These are phyloP conservation scores for Byasa hedistus DNA, from an alignment of 2,888 invertebrate genomes.

Conservation along the genomic window DNA sequence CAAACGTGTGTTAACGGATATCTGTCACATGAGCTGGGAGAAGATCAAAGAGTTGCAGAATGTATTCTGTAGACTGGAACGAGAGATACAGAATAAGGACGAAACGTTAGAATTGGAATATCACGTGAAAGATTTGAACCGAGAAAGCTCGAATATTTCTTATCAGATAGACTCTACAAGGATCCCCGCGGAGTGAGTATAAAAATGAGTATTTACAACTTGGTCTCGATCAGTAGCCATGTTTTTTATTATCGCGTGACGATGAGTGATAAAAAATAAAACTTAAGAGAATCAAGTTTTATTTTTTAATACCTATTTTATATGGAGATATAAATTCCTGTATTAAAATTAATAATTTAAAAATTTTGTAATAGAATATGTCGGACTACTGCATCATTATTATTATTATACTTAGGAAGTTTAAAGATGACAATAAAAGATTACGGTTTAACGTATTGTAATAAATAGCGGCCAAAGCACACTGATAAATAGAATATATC, in stretches of 20 bases:
- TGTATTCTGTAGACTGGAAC: conserved; percentile 83
- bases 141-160: conserved; percentile 87
- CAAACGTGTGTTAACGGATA: conserved; percentile 66
- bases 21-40: conserved; percentile 84
- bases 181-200: conserved; percentile 83
- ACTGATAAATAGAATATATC: too few relatives aligned
- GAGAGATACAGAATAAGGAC: conserved; percentile 90
- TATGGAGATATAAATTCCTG: too few relatives aligned
- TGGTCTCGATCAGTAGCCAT: not conserved
- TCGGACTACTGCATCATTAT: too few relatives aligned
- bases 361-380: too few relatives aligned
- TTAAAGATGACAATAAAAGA: too few relatives aligned
- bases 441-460: too few relatives aligned
- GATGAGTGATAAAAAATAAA: too few relatives aligned
- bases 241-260: not conserved
- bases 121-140: conserved; percentile 86
- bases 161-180: conserved; percentile 90
- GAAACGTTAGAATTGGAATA: conserved; percentile 87
- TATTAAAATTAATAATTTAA: too few relatives aligned
- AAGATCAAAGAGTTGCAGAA: conserved; percentile 88
- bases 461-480: too few relatives aligned
- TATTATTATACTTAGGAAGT: too few relatives aligned
- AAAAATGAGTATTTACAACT: not conserved
- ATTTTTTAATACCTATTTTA: too few relatives aligned
- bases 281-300: too few relatives aligned